Conservation (phyloP, 2,797 vertebrate genomes). For the Anniella stebbinsi region DNA sequence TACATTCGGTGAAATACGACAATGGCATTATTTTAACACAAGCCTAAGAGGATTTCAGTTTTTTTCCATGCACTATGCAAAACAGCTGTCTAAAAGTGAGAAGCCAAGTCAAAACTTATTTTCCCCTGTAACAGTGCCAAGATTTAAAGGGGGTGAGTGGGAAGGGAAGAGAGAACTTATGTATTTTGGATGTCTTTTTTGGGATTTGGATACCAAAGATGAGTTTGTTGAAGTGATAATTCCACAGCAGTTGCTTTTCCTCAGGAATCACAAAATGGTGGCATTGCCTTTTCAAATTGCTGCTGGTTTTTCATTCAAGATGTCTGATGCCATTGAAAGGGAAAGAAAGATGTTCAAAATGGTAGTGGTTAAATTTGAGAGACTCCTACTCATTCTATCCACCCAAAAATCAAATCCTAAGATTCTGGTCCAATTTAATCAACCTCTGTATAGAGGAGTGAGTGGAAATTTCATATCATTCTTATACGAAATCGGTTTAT, state of each 20-base stretch:
- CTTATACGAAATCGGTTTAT: neutral
- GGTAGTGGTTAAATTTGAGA: slow-evolving; percentile 3
- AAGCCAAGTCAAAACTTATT: slow-evolving; percentile 43
- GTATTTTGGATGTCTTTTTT: slow-evolving; percentile 27
- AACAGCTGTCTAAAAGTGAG: slow-evolving; percentile 45
- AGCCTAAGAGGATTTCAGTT: slow-evolving; percentile 21
- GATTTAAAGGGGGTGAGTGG: neutral
- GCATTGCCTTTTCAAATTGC: neutral
- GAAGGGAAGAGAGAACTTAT: neutral
- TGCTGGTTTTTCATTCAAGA: slow-evolving; percentile 24
- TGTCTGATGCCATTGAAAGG: neutral
- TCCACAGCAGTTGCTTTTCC: neutral
- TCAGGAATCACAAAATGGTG: slow-evolving; percentile 32
- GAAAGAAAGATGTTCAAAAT: neutral
- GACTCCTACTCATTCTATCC: neutral
- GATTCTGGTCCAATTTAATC: neutral
- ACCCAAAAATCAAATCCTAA: slow-evolving; percentile 4
- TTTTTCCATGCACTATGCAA: slow-evolving; percentile 23
- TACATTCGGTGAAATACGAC: too few relatives aligned
- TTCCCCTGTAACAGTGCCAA: slow-evolving; percentile 15
- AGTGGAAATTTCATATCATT: neutral
- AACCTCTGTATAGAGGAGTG: too few relatives aligned
- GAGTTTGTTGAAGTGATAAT: slow-evolving; percentile 6
- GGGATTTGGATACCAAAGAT: slow-evolving; percentile 13
- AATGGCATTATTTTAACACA: slow-evolving; percentile 13